Evolutionary conservation across 2,797 vertebrate species (phyloP).

Genomic region (Rhynchotus rufescens): DNA sequence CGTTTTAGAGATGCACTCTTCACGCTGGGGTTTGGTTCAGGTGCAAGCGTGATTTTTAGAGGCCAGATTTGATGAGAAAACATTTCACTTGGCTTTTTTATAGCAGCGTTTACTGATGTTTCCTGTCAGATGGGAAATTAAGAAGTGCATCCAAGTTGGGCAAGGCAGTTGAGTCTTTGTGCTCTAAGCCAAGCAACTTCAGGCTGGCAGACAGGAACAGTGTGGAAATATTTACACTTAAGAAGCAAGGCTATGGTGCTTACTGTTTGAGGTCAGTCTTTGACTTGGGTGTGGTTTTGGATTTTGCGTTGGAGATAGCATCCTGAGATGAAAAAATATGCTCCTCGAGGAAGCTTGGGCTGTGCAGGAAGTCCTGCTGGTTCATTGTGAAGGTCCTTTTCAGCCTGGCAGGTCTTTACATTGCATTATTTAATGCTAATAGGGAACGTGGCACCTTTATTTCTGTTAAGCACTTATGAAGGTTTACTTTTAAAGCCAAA

Average conservation of each 20-base stretch:
- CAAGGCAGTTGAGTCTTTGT: neutral
- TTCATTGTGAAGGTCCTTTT: neutral
- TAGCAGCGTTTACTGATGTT: neutral
- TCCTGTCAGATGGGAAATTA: neutral
- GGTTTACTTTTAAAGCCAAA: neutral
- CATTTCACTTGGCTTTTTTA: neutral
- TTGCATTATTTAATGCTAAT: conserved; percentile 13
- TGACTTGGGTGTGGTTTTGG: neutral
- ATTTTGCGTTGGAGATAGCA: neutral
- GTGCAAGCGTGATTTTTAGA: neutral
- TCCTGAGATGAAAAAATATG: neutral
- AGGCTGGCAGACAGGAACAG: neutral
- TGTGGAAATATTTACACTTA: neutral
- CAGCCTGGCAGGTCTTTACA: neutral
- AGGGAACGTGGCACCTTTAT: neutral
- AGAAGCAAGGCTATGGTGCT: neutral
- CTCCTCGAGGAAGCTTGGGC: neutral
- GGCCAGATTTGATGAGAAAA: neutral
- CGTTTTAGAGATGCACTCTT: neutral
- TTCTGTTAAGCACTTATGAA: neutral
- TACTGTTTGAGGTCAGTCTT: neutral
- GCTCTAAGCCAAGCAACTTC: neutral
- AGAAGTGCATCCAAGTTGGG: neutral
- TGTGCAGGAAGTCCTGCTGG: neutral
- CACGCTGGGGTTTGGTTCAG: neutral